A percentile compares a stretch with the other conserved stretches of the same genome.
phyloP scores from a whole-genome alignment of 1,140 invertebrate species.

The Whitmania pigra region DNA sequence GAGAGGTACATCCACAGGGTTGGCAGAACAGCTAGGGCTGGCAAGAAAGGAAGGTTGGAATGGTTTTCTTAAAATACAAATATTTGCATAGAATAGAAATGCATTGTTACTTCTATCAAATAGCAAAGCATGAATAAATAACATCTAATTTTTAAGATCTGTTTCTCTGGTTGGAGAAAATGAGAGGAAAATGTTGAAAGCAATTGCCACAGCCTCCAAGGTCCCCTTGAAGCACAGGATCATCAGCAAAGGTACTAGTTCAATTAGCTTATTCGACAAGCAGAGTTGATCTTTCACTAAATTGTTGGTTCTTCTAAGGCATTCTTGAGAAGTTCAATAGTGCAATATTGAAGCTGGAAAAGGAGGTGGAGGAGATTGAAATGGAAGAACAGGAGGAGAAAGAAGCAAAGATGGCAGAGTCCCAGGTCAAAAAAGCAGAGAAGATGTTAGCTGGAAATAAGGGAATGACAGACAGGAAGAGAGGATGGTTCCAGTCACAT shows the following conservation, averaged over 20 bases:
- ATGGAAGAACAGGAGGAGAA: constrained; percentile 72
- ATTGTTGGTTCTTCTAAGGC: constrained; percentile 1
- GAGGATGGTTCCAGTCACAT: constrained; percentile 78
- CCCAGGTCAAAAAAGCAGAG: constrained; percentile 60
- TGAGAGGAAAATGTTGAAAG: constrained; percentile 76
- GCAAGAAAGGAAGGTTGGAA: constrained; percentile 46
- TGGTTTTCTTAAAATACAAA: not conserved
- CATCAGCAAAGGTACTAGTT: constrained; percentile 56
- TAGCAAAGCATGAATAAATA: not conserved
- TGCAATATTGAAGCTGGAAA: constrained; percentile 58
- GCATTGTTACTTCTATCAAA: not conserved
- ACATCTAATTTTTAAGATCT: constrained; percentile 49
- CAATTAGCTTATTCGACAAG: not conserved
- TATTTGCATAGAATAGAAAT: not conserved
- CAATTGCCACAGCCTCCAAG: constrained; percentile 65
- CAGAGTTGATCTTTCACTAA: not conserved
- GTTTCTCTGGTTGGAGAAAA: constrained; percentile 84
- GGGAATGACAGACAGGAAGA: constrained; percentile 37
- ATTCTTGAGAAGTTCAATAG: constrained; percentile 58
- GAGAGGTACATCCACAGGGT: constrained; percentile 93
- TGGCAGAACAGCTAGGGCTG: constrained; percentile 84
- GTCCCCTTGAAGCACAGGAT: constrained; percentile 70
- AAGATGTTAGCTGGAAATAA: constrained; percentile 53
- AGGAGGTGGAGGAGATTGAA: constrained; percentile 64
- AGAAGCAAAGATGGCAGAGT: constrained; percentile 67